These are phyloP conservation scores for Rhimphoctona megacephalus DNA, from an alignment of 2,888 invertebrate species.

Conservation along the genomic window DNA sequence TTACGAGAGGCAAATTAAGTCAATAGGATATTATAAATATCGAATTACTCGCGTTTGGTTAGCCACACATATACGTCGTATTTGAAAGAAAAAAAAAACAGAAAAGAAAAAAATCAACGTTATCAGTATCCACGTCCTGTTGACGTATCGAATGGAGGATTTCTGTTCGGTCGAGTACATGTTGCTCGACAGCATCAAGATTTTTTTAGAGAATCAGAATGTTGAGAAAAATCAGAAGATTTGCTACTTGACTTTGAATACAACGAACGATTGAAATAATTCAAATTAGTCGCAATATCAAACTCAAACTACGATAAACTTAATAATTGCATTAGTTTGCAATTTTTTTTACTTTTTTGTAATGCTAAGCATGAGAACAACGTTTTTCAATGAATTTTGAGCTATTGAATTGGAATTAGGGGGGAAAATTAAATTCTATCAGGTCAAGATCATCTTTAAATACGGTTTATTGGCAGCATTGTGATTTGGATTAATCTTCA, in stretches of 20 bases:
- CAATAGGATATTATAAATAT: conserved; percentile 13
- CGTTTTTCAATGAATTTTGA: neutral
- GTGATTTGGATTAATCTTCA: too few species aligned
- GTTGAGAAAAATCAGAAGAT: neutral
- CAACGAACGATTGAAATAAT: neutral
- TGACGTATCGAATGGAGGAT: neutral
- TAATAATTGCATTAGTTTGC: too few species aligned
- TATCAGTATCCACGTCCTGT: conserved; percentile 12
- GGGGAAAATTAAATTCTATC: neutral
- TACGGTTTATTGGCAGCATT: too few species aligned
- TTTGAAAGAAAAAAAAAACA: conserved; percentile 22
- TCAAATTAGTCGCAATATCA: neutral
- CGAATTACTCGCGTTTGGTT: conserved; percentile 26
- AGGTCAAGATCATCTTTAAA: neutral
- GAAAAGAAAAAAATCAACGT: conserved; percentile 6
- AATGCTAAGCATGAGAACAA: too few species aligned
- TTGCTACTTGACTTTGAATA: neutral
- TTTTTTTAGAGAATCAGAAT: neutral
- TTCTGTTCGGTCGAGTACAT: neutral
- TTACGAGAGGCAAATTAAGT: conserved; percentile 16
- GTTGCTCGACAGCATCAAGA: neutral
- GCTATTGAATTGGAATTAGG: neutral
- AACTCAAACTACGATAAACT: neutral
- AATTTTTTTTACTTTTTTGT: too few species aligned
- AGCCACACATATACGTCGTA: conserved; percentile 13